These are phyloP conservation scores for Trachurus trachurus DNA, from an alignment of 2,797 vertebrate species.

Conservation along the genomic window DNA sequence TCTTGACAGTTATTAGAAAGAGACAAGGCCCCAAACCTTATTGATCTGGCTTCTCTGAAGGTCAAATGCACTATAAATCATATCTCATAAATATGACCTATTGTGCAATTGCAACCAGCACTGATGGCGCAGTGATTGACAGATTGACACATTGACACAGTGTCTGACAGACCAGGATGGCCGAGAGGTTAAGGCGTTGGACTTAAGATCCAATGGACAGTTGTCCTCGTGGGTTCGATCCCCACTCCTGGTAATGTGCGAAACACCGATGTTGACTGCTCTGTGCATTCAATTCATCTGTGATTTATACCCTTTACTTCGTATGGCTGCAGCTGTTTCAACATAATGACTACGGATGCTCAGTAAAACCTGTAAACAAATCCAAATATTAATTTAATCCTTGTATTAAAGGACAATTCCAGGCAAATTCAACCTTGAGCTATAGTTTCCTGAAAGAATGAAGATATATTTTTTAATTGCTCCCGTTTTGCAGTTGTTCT, in stretches of 20 bases:
- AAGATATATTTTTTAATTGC: no score
- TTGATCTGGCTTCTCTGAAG: not conserved
- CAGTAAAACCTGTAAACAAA: no score
- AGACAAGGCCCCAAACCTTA: no score
- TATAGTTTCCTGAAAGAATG: no score
- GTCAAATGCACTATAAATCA: not conserved
- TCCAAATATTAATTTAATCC: no score
- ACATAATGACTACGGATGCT: no score
- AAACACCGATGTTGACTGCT: not conserved
- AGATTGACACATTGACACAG: no score
- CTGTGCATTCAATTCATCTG: not conserved
- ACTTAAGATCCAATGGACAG: constrained; percentile 34
- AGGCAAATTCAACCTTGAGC: no score
- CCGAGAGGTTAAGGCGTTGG: constrained; percentile 44
- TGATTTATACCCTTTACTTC: not conserved
- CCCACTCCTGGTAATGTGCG: constrained; percentile 38
- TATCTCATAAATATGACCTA: not conserved
- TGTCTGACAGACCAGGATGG: constrained; percentile 23
- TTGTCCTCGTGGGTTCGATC: constrained; percentile 32
- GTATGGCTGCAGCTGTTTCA: not conserved
- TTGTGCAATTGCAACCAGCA: not conserved
- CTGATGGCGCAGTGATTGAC: no score
- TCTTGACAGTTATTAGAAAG: not conserved
- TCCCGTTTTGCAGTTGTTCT: no score
- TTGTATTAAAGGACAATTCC: no score